Percentiles rank a stretch among this genome's conserved stretches.
These are phyloP conservation scores for Oxyura jamaicensis DNA, from an alignment of 2,113 vertebrate genomes.

Conservation along the genomic window DNA sequence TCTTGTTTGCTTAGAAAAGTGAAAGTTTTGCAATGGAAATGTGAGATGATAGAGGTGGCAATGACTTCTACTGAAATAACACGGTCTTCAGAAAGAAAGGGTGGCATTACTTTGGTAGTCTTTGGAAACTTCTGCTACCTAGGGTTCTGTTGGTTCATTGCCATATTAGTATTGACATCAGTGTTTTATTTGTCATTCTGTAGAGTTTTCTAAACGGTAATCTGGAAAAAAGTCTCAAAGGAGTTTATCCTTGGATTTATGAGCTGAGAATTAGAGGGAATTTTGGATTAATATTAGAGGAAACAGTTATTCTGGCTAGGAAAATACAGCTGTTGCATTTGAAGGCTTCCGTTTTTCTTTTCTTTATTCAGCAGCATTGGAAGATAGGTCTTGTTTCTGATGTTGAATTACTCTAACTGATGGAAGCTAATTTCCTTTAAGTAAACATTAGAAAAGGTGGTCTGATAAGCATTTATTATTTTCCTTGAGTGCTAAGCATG, in stretches of 20 bases:
- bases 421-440: neutral
- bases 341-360: neutral
- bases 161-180: neutral
- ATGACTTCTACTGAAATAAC: neutral
- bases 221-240: neutral
- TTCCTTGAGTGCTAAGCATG: neutral
- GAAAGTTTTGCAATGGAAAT: neutral
- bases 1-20: neutral
- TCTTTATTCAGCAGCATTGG: neutral
- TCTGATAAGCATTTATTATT: neutral
- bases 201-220: neutral
- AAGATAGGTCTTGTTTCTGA: neutral
- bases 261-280: neutral
- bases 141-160: neutral
- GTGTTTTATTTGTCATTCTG: neutral
- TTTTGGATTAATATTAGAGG: neutral
- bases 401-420: neutral
- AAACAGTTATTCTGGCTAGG: neutral
- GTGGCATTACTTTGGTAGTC: neutral
- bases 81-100: neutral
- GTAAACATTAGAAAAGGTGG: neutral
- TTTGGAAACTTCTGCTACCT: neutral
- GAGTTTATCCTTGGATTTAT: neutral
- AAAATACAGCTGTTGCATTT: neutral
- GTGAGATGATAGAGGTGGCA: neutral